These are phyloP conservation scores for Drosophila arawakana DNA, from an alignment of 1,140 invertebrate species.

Conservation along the genomic window DNA sequence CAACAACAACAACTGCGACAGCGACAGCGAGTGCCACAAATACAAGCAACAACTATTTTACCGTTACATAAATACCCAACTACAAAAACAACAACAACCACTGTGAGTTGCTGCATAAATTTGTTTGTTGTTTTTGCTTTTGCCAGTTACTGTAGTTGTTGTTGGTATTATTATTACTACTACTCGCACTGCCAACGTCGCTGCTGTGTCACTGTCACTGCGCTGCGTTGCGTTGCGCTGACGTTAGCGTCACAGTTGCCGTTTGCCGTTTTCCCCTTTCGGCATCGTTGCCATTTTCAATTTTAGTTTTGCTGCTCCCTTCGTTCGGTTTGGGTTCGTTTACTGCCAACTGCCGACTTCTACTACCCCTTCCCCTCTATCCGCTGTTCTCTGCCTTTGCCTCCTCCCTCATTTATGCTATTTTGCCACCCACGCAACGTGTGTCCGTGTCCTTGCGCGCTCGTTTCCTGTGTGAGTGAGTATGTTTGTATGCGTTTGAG, in stretches of 20 bases:
- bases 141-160: conserved; percentile 28
- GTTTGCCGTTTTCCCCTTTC: conserved; percentile 45
- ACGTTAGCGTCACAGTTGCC: conserved; percentile 34
- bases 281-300: conserved; percentile 72
- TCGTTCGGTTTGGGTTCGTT: conserved; percentile 49
- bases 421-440: conserved; percentile 57
- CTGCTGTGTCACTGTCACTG: conserved; percentile 60
- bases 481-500: neutral
- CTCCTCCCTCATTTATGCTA: neutral
- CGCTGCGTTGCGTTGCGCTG: conserved; percentile 12
- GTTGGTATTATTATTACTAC: conserved; percentile 53
- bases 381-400: neutral
- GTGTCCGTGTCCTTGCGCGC: conserved; percentile 79
- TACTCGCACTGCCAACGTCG: conserved; percentile 61
- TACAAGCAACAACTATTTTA: conserved; percentile 56
- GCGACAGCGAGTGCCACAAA: conserved; percentile 31
- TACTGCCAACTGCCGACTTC: conserved; percentile 44
- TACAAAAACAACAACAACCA: conserved; percentile 29
- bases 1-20: conserved; percentile 47
- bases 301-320: conserved; percentile 76
- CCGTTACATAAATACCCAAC: conserved; percentile 75
- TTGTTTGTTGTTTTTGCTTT: conserved; percentile 49
- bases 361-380: conserved; percentile 22
- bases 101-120: conserved; percentile 64
- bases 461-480: conserved; percentile 58